phyloP scores from a whole-genome alignment of 1,140 invertebrate species.

The Zeugodacus cucurbitae region DNA sequence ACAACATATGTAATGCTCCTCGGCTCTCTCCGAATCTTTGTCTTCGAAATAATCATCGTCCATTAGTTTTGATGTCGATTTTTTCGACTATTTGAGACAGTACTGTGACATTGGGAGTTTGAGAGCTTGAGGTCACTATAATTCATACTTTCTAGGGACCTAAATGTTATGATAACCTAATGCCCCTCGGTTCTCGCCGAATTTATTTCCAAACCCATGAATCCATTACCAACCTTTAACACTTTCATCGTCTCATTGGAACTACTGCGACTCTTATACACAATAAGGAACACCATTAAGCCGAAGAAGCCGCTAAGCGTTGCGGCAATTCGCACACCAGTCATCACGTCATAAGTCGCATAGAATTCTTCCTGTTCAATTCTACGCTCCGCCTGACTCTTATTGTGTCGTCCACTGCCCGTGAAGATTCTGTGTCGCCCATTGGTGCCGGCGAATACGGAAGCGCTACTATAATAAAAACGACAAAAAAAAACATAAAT shows the following conservation, averaged over 20 bases:
- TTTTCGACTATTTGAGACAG: too few relatives aligned
- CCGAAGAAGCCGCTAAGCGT: conserved; percentile 89
- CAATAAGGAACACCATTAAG: conserved; percentile 85
- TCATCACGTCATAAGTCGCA: conserved; percentile 91
- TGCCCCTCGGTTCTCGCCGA: too few relatives aligned
- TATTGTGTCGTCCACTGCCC: conserved; percentile 3
- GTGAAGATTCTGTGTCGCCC: background rate
- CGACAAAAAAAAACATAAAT: background rate
- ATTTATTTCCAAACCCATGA: too few relatives aligned
- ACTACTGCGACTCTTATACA: conserved; percentile 86
- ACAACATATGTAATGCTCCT: too few relatives aligned
- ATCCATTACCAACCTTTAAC: conserved; percentile 50
- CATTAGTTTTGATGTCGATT: too few relatives aligned
- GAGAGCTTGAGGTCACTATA: too few relatives aligned
- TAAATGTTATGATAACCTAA: too few relatives aligned
- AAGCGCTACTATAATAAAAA: background rate
- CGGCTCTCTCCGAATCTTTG: too few relatives aligned
- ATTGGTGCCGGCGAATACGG: conserved; percentile 13
- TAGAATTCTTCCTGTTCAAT: conserved; percentile 83
- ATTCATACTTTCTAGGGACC: too few relatives aligned
- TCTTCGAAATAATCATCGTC: too few relatives aligned
- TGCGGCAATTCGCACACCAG: conserved; percentile 86
- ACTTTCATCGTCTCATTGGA: conserved; percentile 74
- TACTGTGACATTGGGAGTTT: too few relatives aligned
- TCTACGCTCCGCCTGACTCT: conserved; percentile 49